Conservation (phyloP, 1,140 invertebrate species). For the Lepidotrigona ventralis region DNA sequence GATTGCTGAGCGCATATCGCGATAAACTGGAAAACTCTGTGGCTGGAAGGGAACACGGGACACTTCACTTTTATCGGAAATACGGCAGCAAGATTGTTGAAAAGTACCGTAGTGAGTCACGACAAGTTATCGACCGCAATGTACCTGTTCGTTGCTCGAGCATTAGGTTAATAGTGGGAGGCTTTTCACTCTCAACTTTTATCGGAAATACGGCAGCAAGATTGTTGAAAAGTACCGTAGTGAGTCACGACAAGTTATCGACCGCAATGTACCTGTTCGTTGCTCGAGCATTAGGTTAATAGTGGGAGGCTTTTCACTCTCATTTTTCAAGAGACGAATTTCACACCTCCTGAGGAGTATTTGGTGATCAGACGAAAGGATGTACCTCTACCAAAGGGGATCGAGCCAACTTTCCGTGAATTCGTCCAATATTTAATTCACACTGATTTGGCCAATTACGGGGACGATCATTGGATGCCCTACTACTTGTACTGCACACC, state of each 20-base stretch:
- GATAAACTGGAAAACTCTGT: conserved; percentile 83
- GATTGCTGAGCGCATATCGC: conserved; percentile 83
- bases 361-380: conserved; percentile 57
- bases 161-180: too few species aligned
- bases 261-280: conserved; percentile 20
- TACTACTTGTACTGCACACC: conserved; percentile 78
- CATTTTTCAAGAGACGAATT: conserved; percentile 54
- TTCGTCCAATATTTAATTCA: conserved; percentile 79
- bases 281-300: not conserved
- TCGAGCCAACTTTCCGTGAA: conserved; percentile 82
- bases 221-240: conserved; percentile 81
- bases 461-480: conserved; percentile 81
- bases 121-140: conserved; percentile 39
- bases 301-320: not conserved
- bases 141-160: too few species aligned
- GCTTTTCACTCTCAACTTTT: too few species aligned
- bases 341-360: conserved; percentile 45
- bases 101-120: conserved; percentile 78
- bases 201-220: conserved; percentile 81
- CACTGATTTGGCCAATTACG: conserved; percentile 72
- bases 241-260: conserved; percentile 61
- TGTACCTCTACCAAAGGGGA: conserved; percentile 68
- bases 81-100: conserved; percentile 82
- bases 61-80: conserved; percentile 81
- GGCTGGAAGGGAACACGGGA: conserved; percentile 78